A percentile compares a stretch with the other conserved stretches of the same genome.
phyloP scores from a whole-genome alignment of 2,888 invertebrate genomes.

The Agrochola macilenta region DNA sequence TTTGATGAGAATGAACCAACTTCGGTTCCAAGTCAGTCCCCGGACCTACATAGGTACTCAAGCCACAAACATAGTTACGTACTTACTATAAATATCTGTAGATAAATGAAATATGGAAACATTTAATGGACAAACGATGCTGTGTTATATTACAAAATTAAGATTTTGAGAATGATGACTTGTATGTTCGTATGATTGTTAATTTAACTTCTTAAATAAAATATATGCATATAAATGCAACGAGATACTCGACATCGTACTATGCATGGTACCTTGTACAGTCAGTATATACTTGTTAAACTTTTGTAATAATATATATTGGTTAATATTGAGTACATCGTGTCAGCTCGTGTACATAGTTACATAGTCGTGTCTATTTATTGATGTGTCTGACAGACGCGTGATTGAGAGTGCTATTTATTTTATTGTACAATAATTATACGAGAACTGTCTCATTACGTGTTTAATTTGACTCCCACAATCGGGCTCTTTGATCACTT shows the following conservation, averaged over 20 bases:
- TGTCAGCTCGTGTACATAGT: slow-evolving; percentile 57
- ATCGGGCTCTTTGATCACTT: background rate
- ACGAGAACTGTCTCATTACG: slow-evolving; percentile 58
- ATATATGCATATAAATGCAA: slow-evolving; percentile 36
- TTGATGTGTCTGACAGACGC: slow-evolving; percentile 70
- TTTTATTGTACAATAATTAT: slow-evolving; percentile 77
- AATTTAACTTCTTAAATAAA: slow-evolving; percentile 11
- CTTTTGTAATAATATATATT: slow-evolving; percentile 59
- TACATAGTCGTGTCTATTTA: slow-evolving; percentile 73
- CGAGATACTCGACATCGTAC: slow-evolving; percentile 22
- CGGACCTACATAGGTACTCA: background rate
- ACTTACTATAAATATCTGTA: background rate
- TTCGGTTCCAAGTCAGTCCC: background rate
- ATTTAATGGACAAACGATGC: background rate
- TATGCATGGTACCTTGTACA: background rate
- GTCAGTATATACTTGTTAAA: slow-evolving; percentile 47
- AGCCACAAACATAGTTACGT: background rate
- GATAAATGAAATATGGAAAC: background rate
- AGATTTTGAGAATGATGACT: slow-evolving; percentile 5
- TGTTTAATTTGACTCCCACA: slow-evolving; percentile 44
- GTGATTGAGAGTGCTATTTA: slow-evolving; percentile 80
- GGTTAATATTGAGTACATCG: slow-evolving; percentile 35
- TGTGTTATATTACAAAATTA: slow-evolving; percentile 14
- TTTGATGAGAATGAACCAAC: too few species aligned
- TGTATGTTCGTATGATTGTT: slow-evolving; percentile 26